A percentile compares a stretch with the other conserved stretches of the same genome.
phyloP scores from a whole-genome alignment of 2,113 vertebrate genomes.

The Melospiza melodia region DNA sequence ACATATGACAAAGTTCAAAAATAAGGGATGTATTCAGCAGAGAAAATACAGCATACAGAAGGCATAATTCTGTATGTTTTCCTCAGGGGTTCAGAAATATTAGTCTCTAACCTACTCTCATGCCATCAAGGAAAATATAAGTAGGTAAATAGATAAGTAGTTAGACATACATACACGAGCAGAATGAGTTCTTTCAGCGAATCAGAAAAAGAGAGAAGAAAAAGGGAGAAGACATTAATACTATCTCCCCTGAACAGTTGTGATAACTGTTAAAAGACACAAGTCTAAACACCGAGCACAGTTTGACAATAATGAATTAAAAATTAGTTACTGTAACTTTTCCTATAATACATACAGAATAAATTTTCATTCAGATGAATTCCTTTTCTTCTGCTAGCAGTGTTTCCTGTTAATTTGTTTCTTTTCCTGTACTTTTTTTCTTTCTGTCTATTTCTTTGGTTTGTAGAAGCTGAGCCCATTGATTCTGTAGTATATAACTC shows the following conservation, averaged over 20 bases:
- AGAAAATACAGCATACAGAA: background rate
- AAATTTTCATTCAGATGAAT: background rate
- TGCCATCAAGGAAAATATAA: background rate
- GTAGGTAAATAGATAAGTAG: background rate
- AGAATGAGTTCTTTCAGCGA: background rate
- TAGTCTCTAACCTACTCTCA: background rate
- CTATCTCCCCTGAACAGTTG: background rate
- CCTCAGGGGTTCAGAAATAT: background rate
- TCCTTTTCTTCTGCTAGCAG: background rate
- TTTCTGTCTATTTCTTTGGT: background rate
- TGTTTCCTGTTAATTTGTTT: background rate
- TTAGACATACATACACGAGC: background rate
- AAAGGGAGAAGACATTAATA: background rate
- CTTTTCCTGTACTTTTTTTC: background rate
- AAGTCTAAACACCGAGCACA: background rate
- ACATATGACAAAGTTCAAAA: background rate
- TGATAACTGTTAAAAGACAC: background rate
- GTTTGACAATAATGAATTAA: background rate
- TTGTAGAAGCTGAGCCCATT: background rate
- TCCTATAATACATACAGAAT: background rate
- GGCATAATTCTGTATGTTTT: background rate
- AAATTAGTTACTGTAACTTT: background rate
- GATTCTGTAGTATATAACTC: background rate
- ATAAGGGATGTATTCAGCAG: background rate
- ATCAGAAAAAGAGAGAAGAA: background rate